phyloP scores from a whole-genome alignment of 2,113 vertebrate species.

The Solenodon paradoxus region DNA sequence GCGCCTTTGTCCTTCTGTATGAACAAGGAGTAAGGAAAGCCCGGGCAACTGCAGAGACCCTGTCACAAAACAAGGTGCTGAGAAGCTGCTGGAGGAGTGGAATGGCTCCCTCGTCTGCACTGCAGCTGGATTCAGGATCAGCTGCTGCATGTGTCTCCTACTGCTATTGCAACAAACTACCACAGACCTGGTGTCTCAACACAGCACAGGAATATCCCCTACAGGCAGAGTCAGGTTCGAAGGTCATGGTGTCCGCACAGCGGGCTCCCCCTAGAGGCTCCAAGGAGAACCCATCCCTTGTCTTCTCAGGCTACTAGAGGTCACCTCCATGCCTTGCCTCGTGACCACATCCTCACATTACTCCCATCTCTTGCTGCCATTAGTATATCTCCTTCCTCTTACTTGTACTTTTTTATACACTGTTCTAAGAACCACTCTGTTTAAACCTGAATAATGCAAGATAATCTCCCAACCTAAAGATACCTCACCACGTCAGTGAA shows the following conservation, averaged over 20 bases:
- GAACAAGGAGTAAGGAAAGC: background rate
- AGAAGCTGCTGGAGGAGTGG: too few species aligned
- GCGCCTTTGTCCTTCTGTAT: background rate
- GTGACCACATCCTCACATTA: background rate
- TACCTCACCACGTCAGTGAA: background rate
- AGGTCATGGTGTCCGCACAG: too few species aligned
- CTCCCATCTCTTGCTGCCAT: background rate
- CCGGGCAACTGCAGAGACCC: background rate
- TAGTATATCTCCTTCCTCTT: background rate
- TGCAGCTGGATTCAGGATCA: background rate
- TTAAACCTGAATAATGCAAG: background rate
- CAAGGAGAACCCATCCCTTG: too few species aligned
- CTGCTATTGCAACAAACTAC: background rate
- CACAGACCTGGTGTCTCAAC: too few species aligned
- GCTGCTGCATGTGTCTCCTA: background rate
- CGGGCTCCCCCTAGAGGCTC: background rate
- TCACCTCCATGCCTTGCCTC: background rate
- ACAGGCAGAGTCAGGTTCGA: too few species aligned
- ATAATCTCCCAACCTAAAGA: background rate
- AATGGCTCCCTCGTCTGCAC: too few species aligned
- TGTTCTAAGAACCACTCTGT: background rate
- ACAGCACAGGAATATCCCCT: too few species aligned
- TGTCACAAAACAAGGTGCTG: background rate
- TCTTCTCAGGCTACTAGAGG: background rate
- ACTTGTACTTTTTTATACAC: background rate